Conservation (phyloP, 2,113 vertebrate species). For the Hemiprocne comata region DNA sequence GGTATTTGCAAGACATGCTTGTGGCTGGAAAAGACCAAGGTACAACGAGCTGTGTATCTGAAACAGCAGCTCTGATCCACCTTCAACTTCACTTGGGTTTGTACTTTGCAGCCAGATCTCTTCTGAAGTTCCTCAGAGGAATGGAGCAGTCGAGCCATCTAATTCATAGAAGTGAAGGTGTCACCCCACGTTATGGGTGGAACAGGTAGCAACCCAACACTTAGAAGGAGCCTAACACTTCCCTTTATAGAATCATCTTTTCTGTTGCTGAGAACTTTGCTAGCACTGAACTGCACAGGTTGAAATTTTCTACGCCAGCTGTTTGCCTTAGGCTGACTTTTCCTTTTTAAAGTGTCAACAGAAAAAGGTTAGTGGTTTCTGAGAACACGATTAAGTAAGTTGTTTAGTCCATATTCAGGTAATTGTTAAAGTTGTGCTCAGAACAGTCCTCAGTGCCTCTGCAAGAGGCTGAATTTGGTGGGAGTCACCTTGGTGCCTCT, state of each 20-base stretch:
- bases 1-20: neutral
- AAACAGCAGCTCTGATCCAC: neutral
- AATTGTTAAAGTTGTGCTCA: neutral
- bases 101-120: neutral
- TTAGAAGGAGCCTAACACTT: neutral
- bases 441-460: neutral
- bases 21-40: neutral
- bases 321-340: constrained; percentile 16
- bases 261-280: neutral
- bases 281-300: neutral
- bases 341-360: constrained; percentile 9
- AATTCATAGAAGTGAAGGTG: neutral
- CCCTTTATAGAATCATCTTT: neutral
- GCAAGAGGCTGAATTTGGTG: neutral
- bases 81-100: neutral
- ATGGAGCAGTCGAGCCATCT: neutral
- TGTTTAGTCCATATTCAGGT: neutral
- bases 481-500: neutral
- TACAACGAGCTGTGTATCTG: neutral
- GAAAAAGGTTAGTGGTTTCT: constrained; percentile 11
- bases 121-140: neutral
- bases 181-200: neutral
- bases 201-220: neutral
- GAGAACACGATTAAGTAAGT: constrained; percentile 2
- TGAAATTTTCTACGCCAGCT: neutral